phyloP scores from a whole-genome alignment of 2,113 vertebrate species.

The Chionodraco myersi region DNA sequence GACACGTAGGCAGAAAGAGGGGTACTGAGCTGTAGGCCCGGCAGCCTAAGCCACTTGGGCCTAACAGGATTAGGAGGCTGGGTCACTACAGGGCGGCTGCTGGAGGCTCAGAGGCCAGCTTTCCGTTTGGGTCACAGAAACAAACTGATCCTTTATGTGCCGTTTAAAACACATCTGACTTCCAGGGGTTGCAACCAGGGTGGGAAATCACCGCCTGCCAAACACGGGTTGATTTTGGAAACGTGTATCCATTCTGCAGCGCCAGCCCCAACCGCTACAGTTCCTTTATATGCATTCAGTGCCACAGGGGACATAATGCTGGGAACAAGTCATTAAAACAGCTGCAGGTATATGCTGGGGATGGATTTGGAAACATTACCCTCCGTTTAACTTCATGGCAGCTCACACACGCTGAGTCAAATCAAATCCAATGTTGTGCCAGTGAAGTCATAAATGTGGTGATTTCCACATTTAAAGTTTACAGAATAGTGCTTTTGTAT shows the following conservation, averaged over 20 bases:
- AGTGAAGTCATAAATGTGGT: neutral
- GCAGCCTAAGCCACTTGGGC: slow-evolving; percentile 72
- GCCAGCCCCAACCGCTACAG: slow-evolving; percentile 13
- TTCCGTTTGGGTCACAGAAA: slow-evolving; percentile 29
- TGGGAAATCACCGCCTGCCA: slow-evolving; percentile 33
- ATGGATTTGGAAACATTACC: slow-evolving; percentile 31
- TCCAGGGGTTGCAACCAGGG: slow-evolving; percentile 4
- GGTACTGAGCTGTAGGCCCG: slow-evolving; percentile 71
- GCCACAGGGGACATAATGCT: neutral
- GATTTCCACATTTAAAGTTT: neutral
- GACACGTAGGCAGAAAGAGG: slow-evolving; percentile 58
- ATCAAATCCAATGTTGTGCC: neutral
- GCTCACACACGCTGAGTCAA: slow-evolving; percentile 10
- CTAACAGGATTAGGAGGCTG: slow-evolving; percentile 77
- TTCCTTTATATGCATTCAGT: slow-evolving; percentile 27
- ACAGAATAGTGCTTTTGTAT: no score
- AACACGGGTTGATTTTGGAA: slow-evolving; percentile 28
- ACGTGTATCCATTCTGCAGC: slow-evolving; percentile 5
- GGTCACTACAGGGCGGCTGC: slow-evolving; percentile 72
- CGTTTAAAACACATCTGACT: slow-evolving; percentile 20
- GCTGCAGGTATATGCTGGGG: slow-evolving; percentile 29
- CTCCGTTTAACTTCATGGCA: neutral
- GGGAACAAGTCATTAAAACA: slow-evolving; percentile 9
- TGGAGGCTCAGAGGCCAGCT: slow-evolving; percentile 47
- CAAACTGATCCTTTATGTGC: slow-evolving; percentile 27